Conservation (phyloP, 2,888 invertebrate species). For the Sarcophaga subvicina region DNA sequence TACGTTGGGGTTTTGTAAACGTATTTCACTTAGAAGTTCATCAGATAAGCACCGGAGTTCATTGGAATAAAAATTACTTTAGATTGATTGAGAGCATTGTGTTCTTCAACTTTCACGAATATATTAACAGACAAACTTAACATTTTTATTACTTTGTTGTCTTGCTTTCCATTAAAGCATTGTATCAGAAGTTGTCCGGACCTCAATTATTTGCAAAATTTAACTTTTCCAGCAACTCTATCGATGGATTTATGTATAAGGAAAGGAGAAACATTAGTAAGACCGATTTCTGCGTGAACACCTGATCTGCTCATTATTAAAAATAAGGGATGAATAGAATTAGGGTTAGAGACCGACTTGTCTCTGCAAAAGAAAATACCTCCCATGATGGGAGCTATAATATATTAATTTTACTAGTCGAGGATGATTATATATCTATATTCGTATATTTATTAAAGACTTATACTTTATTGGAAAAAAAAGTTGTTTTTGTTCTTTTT, state of each 20-base stretch:
- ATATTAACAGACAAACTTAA: conserved; percentile 25
- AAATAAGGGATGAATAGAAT: not conserved
- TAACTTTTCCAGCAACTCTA: conserved; percentile 8
- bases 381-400: not conserved
- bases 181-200: conserved; percentile 43
- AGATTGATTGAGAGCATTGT: conserved; percentile 15
- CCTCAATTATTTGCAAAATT: conserved; percentile 41
- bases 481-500: too few relatives aligned
- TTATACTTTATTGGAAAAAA: not conserved
- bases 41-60: conserved; percentile 21
- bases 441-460: not conserved
- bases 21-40: conserved; percentile 24
- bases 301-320: conserved; percentile 40
- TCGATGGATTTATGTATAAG: conserved; percentile 14
- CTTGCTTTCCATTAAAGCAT: not conserved
- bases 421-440: too few relatives aligned
- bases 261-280: conserved; percentile 29
- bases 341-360: conserved; percentile 20
- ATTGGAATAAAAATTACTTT: conserved; percentile 37
- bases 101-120: conserved; percentile 43
- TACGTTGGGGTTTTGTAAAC: not conserved
- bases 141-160: conserved; percentile 38
- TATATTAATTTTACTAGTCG: too few relatives aligned
- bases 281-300: conserved; percentile 6
- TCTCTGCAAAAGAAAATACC: conserved; percentile 30